A percentile compares a stretch with the other conserved stretches of the same genome.
Conservation (phyloP, 2,888 invertebrate genomes). For the Conistra vaccinii region DNA sequence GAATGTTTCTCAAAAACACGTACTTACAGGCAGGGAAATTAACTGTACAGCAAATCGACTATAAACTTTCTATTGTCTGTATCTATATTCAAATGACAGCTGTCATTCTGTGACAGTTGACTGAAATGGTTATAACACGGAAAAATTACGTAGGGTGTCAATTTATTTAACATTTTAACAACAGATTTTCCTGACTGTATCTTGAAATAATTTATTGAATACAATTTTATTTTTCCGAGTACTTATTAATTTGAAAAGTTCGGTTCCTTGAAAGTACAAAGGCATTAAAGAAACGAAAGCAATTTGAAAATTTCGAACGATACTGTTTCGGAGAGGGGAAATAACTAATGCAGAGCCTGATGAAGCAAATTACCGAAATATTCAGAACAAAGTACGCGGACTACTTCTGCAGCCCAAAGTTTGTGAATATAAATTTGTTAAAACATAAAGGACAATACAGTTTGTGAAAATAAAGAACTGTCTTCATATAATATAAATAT, state of each 20-base stretch:
- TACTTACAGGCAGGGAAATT: neutral
- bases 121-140: neutral
- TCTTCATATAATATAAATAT: too few species aligned
- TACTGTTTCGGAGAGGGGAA: slow-evolving; percentile 10
- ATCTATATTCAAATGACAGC: too few species aligned
- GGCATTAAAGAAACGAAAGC: slow-evolving; percentile 23
- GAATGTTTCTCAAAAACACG: slow-evolving; percentile 7
- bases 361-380: slow-evolving; percentile 52
- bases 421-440: slow-evolving; percentile 12
- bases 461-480: neutral
- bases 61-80: too few species aligned
- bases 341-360: slow-evolving; percentile 10
- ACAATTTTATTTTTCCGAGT: slow-evolving; percentile 10
- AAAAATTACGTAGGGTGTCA: neutral
- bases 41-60: too few species aligned
- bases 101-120: neutral
- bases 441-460: neutral
- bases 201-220: slow-evolving; percentile 31
- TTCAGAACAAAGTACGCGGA: slow-evolving; percentile 11
- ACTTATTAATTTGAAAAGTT: slow-evolving; percentile 44
- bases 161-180: neutral
- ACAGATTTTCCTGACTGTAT: neutral
- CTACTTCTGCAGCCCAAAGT: slow-evolving; percentile 1
- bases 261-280: slow-evolving; percentile 6
- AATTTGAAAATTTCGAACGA: slow-evolving; percentile 25